These are phyloP conservation scores for Dinothrombium tinctorium DNA, from an alignment of 1,140 invertebrate genomes.

Conservation along the genomic window DNA sequence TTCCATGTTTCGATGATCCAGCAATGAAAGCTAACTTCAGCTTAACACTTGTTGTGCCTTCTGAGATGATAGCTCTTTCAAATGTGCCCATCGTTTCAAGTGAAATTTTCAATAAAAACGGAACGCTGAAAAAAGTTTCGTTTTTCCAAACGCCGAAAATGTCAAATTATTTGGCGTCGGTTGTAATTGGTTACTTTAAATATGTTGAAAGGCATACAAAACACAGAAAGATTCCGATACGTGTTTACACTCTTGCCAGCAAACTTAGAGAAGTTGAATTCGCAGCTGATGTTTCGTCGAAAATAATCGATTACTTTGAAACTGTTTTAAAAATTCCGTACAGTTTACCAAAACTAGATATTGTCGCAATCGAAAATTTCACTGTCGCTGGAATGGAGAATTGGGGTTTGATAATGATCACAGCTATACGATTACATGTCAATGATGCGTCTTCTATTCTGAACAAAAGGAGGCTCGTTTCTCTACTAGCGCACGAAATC, in stretches of 20 bases:
- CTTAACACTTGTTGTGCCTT: slow-evolving; percentile 52
- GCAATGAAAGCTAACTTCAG: slow-evolving; percentile 84
- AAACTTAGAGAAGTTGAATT: slow-evolving; percentile 78
- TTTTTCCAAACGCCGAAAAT: slow-evolving; percentile 75
- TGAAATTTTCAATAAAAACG: too few species aligned
- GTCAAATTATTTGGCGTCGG: slow-evolving; percentile 82
- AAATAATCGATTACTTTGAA: slow-evolving; percentile 13
- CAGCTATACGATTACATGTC: too few species aligned
- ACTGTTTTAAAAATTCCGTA: slow-evolving; percentile 43
- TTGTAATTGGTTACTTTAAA: slow-evolving; percentile 81
- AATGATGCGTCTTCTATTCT: too few species aligned
- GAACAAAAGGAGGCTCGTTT: too few species aligned
- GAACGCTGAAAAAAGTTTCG: slow-evolving; percentile 33
- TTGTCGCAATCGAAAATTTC: slow-evolving; percentile 83
- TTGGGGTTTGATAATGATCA: slow-evolving; percentile 72
- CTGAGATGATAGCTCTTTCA: slow-evolving; percentile 45
- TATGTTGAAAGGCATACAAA: slow-evolving; percentile 58
- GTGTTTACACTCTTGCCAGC: slow-evolving; percentile 74
- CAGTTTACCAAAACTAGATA: slow-evolving; percentile 82
- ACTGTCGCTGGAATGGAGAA: slow-evolving; percentile 55
- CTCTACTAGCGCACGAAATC: too few species aligned
- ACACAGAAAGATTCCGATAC: slow-evolving; percentile 39
- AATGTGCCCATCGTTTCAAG: slow-evolving; percentile 56
- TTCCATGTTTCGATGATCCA: too few species aligned
- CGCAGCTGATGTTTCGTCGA: slow-evolving; percentile 37